Conservation (phyloP, 1,140 invertebrate species). For the Drosophila elegans region DNA sequence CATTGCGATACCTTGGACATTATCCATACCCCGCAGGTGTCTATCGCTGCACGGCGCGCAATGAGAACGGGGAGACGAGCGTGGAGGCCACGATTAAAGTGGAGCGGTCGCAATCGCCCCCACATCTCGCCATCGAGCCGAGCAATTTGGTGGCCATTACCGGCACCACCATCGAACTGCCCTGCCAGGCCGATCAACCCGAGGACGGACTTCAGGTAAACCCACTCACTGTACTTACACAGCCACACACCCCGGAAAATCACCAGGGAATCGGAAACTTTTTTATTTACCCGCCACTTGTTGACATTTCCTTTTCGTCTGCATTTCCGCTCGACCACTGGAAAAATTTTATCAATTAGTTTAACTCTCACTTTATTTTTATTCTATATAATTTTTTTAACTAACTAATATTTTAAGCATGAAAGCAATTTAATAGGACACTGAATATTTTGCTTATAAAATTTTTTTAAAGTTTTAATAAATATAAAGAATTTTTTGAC, state of each 20-base stretch:
- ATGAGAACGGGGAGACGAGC: conserved; percentile 89
- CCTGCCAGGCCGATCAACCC: conserved; percentile 92
- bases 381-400: too few relatives aligned
- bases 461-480: too few relatives aligned
- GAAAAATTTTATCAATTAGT: neutral
- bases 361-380: too few relatives aligned
- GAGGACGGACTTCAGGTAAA: conserved; percentile 90
- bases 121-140: conserved; percentile 88
- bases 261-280: conserved; percentile 13
- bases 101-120: conserved; percentile 86
- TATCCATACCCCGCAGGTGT: conserved; percentile 38
- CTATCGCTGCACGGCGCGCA: conserved; percentile 93
- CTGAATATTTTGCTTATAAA: too few relatives aligned
- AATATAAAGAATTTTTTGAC: too few relatives aligned
- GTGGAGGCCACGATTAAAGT: conserved; percentile 89
- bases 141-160: conserved; percentile 90
- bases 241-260: neutral
- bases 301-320: conserved; percentile 44
- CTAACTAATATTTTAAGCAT: too few relatives aligned
- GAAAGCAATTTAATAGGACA: too few relatives aligned
- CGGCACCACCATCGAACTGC: conserved; percentile 91
- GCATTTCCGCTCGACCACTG: conserved; percentile 1
- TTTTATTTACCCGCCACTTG: conserved; percentile 61
- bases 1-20: conserved; percentile 5
- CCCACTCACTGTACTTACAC: conserved; percentile 5